Evolutionary conservation across 2,113 vertebrate genomes (phyloP).

Genomic region (Panurus biarmicus): DNA sequence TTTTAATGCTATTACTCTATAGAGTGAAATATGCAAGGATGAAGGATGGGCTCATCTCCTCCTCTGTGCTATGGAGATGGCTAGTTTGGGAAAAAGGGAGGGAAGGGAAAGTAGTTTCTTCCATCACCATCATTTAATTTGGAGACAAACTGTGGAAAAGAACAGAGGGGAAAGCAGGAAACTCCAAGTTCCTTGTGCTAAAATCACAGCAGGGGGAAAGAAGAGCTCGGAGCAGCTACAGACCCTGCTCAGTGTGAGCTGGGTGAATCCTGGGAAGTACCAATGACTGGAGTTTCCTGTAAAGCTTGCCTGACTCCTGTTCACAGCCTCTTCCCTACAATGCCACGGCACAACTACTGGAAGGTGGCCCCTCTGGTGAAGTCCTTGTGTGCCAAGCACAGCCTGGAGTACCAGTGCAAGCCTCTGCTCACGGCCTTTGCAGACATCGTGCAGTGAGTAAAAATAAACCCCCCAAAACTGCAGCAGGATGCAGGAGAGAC

Average conservation of each 20-base stretch:
- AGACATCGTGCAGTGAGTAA: slow-evolving; percentile 74
- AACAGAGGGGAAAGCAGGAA: not conserved
- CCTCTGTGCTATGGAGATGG: not conserved
- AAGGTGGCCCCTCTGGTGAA: slow-evolving; percentile 76
- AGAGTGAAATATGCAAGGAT: not conserved
- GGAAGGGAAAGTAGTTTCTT: not conserved
- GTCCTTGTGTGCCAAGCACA: slow-evolving; percentile 73
- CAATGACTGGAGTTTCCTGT: not conserved
- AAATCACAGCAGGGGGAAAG: not conserved
- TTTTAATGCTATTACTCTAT: not conserved
- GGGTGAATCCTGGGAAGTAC: not conserved
- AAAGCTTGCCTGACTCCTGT: not conserved
- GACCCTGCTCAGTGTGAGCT: not conserved
- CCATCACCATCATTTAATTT: not conserved
- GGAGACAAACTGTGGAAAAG: not conserved
- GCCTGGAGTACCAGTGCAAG: slow-evolving; percentile 70
- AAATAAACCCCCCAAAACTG: not conserved
- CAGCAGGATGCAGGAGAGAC: not conserved
- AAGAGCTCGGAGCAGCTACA: not conserved
- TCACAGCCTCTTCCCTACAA: slow-evolving; percentile 69
- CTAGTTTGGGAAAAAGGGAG: not conserved
- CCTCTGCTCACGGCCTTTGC: slow-evolving; percentile 65
- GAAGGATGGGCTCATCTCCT: not conserved
- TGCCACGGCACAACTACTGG: slow-evolving; percentile 76
- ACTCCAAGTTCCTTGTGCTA: not conserved